These are phyloP conservation scores for Poeciliopsis occidentalis DNA, from an alignment of 2,113 vertebrate genomes.

Conservation along the genomic window DNA sequence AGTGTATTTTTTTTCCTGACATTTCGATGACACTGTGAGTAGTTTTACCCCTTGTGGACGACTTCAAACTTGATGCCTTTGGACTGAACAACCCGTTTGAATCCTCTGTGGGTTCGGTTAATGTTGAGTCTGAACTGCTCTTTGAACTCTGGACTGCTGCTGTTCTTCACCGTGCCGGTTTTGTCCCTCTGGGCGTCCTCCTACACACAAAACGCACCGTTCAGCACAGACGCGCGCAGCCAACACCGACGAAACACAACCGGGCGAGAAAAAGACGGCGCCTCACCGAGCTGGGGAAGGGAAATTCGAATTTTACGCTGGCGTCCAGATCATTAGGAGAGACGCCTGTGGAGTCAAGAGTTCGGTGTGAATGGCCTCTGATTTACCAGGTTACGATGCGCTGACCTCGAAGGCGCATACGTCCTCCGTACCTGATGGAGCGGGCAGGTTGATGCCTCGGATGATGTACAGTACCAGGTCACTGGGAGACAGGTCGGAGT, in stretches of 20 bases:
- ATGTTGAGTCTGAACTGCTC: conserved; percentile 89
- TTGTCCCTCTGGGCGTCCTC: conserved; percentile 93
- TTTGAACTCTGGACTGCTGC: conserved; percentile 88
- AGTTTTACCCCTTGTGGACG: conserved; percentile 87
- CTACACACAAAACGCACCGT: conserved; percentile 64
- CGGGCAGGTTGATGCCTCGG: conserved; percentile 84
- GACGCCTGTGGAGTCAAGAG: conserved; percentile 74
- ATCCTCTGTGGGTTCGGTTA: conserved; percentile 84
- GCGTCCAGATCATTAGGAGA: conserved; percentile 86
- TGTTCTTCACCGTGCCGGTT: conserved; percentile 85
- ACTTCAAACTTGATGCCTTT: conserved; percentile 95
- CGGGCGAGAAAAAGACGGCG: conserved; percentile 5
- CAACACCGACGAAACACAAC: not conserved
- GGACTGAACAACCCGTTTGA: conserved; percentile 86
- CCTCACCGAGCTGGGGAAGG: conserved; percentile 87
- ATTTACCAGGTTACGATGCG: conserved; percentile 12
- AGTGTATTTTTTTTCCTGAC: not conserved
- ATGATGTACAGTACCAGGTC: conserved; percentile 86
- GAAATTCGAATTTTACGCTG: conserved; percentile 92
- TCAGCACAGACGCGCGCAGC: conserved; percentile 8
- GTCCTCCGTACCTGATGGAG: conserved; percentile 82
- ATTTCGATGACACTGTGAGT: not conserved
- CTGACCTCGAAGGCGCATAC: conserved; percentile 6
- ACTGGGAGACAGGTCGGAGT: conserved; percentile 81
- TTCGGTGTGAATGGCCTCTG: conserved; percentile 9